Conservation (phyloP, 2,797 vertebrate genomes). For the Aselliscus stoliczkanus region DNA sequence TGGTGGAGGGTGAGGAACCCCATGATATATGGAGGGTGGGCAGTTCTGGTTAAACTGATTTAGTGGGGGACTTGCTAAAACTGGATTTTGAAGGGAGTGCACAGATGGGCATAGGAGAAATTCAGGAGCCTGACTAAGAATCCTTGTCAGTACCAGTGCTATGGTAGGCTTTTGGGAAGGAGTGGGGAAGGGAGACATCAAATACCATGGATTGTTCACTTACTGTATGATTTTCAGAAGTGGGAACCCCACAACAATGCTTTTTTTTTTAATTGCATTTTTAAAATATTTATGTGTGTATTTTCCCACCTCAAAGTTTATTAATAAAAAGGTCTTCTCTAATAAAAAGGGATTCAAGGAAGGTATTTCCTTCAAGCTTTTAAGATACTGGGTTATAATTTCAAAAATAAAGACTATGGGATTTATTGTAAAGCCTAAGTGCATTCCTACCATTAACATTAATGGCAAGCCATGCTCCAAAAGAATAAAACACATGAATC, state of each 20-base stretch:
- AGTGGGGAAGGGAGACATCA: rapidly evolving
- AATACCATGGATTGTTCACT: not conserved
- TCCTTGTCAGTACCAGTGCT: not conserved
- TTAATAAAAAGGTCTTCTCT: not conserved
- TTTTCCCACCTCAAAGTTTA: not conserved
- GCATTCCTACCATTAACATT: not conserved
- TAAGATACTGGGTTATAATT: not conserved
- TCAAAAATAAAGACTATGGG: not conserved
- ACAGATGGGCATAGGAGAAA: not conserved
- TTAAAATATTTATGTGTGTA: not conserved
- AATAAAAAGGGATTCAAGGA: not conserved
- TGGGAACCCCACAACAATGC: not conserved
- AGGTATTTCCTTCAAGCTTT: not conserved
- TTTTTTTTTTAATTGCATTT: not conserved
- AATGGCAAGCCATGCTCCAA: not conserved
- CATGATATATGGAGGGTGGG: too few relatives aligned
- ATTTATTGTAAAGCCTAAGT: not conserved
- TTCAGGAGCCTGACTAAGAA: not conserved
- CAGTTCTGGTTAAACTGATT: too few relatives aligned
- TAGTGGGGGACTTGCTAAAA: not conserved
- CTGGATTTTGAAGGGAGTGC: not conserved
- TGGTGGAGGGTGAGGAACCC: not conserved
- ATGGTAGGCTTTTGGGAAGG: not conserved
- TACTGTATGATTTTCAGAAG: not conserved
- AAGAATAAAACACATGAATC: not conserved